Base-by-base conservation (phyloP, 2,113 vertebrate species). In the Anolis sagrei region DNA sequence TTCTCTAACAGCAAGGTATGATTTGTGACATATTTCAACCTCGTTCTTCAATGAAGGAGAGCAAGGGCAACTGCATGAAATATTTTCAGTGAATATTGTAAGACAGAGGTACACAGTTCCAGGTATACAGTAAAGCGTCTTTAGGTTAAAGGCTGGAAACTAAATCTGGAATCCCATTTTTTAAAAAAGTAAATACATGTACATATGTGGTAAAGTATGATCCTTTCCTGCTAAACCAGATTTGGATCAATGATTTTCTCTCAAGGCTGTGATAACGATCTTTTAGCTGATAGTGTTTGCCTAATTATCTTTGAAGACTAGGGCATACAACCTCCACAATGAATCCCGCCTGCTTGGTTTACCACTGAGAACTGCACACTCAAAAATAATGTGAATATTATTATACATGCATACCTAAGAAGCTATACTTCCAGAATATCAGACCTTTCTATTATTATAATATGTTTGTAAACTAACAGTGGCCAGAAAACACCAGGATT, bases 11-110 rank as follows among this genome's bases (percentile, higher is more conserved):
- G 92, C 90, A 94, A 93, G 92, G 93, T 94, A 90, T 95, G 96
- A 96, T 96, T 96, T 96, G 96, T 94, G 94, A 91, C 90, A 92
- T 87, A 95, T 94, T 94, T 95, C 93, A 95, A 92, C 91, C 82
- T 92, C 93, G 90, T 83, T 95, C 91, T 92, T 95, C 93, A 94
- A 88, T 92, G 93, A 88, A 81, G 83, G 83, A 94, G 77, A 93
- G 92, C 39, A 89, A 79, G 90, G 87, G 92, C 91, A 95, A 95
- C 68, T 91, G 89, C 81, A 89, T 88, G 83, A 94, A 85, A 84
- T 90, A 93, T 95, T 92, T 93, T 87, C 81, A 93, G 89, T 77
- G n/a, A 89, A 95, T 89, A 94, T 14, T 91, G 89, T 48, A 88
- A 88, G 88, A 36, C 72, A 91, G 64, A 90, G 61, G 79, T 34